phyloP scores from a whole-genome alignment of 2,113 vertebrate species.

The Boulengeromyrus knoepffleri region DNA sequence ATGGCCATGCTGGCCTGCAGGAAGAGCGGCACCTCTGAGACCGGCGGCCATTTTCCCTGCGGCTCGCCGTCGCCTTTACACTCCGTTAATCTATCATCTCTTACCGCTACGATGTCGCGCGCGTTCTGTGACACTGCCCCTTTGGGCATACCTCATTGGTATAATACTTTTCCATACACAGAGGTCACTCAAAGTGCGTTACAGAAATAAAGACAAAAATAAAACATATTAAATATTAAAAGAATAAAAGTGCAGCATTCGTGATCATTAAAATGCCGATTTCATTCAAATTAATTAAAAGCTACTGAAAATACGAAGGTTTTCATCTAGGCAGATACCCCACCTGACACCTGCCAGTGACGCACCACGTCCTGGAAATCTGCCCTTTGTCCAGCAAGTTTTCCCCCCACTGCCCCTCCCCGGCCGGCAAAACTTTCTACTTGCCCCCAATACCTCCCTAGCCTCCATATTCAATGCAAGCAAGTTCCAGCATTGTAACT shows the following conservation, averaged over 20 bases:
- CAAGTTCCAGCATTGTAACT: background rate
- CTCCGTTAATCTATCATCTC: background rate
- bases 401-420: background rate
- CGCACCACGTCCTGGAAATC: background rate
- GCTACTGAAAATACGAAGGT: background rate
- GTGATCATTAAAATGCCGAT: background rate
- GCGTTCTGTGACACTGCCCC: background rate
- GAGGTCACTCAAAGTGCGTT: background rate
- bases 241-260: background rate
- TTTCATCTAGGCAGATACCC: background rate
- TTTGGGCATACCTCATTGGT: background rate
- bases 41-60: background rate
- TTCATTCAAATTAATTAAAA: background rate
- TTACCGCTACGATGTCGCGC: background rate
- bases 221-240: background rate
- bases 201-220: background rate
- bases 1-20: slow-evolving; percentile 83
- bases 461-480: background rate
- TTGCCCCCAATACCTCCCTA: background rate
- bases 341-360: background rate
- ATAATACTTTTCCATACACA: background rate
- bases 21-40: slow-evolving; percentile 39
- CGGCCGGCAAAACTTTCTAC: background rate
- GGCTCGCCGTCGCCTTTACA: too few species aligned
- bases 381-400: background rate